Base-by-base conservation (phyloP, 1,140 invertebrate species). In the Polypedilum pembai region DNA sequence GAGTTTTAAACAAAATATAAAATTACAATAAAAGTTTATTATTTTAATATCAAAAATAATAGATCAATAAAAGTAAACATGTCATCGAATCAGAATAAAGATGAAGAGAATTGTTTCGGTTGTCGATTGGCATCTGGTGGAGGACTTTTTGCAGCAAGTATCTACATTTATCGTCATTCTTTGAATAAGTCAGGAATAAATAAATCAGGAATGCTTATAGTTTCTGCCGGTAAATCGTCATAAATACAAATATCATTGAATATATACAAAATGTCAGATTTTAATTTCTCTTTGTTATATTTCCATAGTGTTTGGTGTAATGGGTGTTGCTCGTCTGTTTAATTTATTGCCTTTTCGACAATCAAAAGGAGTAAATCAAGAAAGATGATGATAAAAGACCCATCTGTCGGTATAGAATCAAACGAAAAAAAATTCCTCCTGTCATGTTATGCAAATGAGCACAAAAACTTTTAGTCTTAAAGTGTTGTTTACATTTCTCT, bases 321-420 rank as follows among this genome's bases (percentile, higher is more conserved):
- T 15, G n/a, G 45, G 45, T n/a, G n/a, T n/a, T n/a, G 45, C 45
- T 56, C 45, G 45, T 56, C n/a, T 56, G n/a, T 56, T 56, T 56
- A 56, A 56, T 56, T 56, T 56, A 56, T 56, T n/a, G 12, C 45
- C 45, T n/a, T n/a, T 56, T n/a, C 12, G 45, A 56, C 45, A 56
- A 56, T n/a, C 12, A 12, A 56, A 12, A n/a, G n/a, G 45, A 56
- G 45, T 56, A 12, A 56, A 56, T 56, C 12, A 1, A 56, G 10
- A n/a, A 4, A 56, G 24, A 15, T 56, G 45, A 56, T 56, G 45
- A 56, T 56, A 56, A 33, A 33, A 33, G 24, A 33, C 24, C 24
- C 24, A 33, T 33, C 5, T 33, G 45, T 56, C 15, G 45, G n/a
- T 56, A 12, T n/a, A 4, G 15, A 56, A 56, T n/a, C n/a, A n/a